These are phyloP conservation scores for Calyptomena viridis DNA, from an alignment of 2,113 vertebrate genomes.

Conservation along the genomic window DNA sequence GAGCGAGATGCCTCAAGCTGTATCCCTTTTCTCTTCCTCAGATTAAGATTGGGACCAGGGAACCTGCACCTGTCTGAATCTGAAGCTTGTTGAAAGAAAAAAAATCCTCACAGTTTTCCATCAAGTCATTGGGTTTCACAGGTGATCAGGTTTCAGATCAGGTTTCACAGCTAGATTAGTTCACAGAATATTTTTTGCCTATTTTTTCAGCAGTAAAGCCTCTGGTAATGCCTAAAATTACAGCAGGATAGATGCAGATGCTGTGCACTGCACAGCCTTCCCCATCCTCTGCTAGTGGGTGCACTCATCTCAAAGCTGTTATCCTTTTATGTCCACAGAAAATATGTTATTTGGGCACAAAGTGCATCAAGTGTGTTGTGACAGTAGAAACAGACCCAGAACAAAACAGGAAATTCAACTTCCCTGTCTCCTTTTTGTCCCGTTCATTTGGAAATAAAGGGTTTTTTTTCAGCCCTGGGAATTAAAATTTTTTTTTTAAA, in stretches of 20 bases:
- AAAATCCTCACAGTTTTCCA: neutral
- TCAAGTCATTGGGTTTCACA: neutral
- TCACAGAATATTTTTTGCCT: neutral
- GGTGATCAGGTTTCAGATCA: neutral
- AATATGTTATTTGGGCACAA: accelerated
- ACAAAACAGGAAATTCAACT: neutral
- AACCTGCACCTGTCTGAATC: neutral
- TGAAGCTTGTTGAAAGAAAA: neutral
- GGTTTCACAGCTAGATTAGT: neutral
- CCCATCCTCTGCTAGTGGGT: neutral
- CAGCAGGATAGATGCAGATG: neutral
- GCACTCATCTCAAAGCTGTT: neutral
- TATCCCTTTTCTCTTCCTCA: neutral
- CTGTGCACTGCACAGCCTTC: neutral
- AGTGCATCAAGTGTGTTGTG: neutral
- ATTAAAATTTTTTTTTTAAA: neutral
- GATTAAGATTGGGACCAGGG: neutral
- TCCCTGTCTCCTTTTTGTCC: neutral
- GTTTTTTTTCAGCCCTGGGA: neutral
- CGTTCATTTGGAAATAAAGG: neutral
- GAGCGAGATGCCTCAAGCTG: neutral
- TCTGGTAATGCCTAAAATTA: neutral
- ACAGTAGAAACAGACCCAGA: neutral
- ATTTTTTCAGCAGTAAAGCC: neutral
- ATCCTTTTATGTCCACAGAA: neutral